These are phyloP conservation scores for Sebastes aleutianus DNA, from an alignment of 2,797 vertebrate species.

Conservation along the genomic window DNA sequence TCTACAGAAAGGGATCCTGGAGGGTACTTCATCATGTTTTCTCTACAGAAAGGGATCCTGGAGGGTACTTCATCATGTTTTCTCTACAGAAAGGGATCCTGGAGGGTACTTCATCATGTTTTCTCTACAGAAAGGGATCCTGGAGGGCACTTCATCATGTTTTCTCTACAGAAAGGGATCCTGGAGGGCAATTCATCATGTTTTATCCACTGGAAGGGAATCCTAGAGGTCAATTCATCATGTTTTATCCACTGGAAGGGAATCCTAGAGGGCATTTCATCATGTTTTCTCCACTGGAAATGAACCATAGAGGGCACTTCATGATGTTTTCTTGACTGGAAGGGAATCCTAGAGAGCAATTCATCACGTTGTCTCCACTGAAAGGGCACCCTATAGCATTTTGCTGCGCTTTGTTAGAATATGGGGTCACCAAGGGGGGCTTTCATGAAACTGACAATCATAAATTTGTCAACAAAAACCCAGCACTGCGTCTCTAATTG, in stretches of 20 bases:
- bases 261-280: neutral
- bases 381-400: neutral
- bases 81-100: too few relatives aligned
- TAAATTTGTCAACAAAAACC: neutral
- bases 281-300: too few relatives aligned
- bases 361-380: neutral
- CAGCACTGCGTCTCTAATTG: neutral
- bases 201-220: neutral
- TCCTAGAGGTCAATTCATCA: too few relatives aligned
- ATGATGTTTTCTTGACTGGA: too few relatives aligned
- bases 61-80: neutral
- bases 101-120: neutral
- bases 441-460: neutral
- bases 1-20: too few relatives aligned
- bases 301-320: neutral
- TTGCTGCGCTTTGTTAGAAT: neutral
- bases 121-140: too few relatives aligned
- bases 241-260: too few relatives aligned
- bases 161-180: neutral
- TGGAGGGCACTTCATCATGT: neutral
- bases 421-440: neutral
- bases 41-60: too few relatives aligned
- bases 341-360: neutral
- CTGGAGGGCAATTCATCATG: neutral
- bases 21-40: too few relatives aligned